Evolutionary conservation across 2,888 invertebrate species (phyloP).

Genomic region (Cerastoderma edule): DNA sequence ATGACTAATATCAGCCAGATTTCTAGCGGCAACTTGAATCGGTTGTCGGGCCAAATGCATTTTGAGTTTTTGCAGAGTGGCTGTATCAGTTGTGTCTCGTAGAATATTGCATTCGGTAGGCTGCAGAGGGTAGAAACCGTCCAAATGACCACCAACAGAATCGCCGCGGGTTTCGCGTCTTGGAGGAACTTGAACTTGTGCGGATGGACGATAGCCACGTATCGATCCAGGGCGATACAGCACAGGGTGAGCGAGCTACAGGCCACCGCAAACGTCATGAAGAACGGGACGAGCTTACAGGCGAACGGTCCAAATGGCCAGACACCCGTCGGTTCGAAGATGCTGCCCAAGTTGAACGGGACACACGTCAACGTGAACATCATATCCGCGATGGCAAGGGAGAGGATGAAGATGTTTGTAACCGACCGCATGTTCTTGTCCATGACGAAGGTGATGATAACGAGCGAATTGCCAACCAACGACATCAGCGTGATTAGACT

Average conservation of each 20-base stretch:
- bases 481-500: conserved; percentile 64
- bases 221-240: conserved; percentile 72
- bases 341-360: conserved; percentile 66
- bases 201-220: conserved; percentile 72
- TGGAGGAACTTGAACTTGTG: conserved; percentile 66
- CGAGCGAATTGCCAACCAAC: conserved; percentile 68
- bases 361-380: conserved; percentile 67
- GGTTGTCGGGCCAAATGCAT: conserved; percentile 59
- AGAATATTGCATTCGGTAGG: conserved; percentile 67
- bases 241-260: conserved; percentile 72
- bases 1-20: conserved; percentile 65
- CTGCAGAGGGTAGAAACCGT: conserved; percentile 60
- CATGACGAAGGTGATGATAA: conserved; percentile 66
- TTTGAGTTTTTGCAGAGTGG: conserved; percentile 26
- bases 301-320: conserved; percentile 70
- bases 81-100: conserved; percentile 48
- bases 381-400: conserved; percentile 71
- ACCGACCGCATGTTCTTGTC: conserved; percentile 70
- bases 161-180: conserved; percentile 57
- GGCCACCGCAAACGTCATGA: conserved; percentile 68
- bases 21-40: conserved; percentile 51
- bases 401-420: conserved; percentile 72
- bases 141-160: conserved; percentile 68
- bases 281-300: conserved; percentile 70
- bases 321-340: conserved; percentile 48